Evolutionary conservation across 1,140 invertebrate genomes (phyloP).

Genomic region (Aphis craccivora): DNA sequence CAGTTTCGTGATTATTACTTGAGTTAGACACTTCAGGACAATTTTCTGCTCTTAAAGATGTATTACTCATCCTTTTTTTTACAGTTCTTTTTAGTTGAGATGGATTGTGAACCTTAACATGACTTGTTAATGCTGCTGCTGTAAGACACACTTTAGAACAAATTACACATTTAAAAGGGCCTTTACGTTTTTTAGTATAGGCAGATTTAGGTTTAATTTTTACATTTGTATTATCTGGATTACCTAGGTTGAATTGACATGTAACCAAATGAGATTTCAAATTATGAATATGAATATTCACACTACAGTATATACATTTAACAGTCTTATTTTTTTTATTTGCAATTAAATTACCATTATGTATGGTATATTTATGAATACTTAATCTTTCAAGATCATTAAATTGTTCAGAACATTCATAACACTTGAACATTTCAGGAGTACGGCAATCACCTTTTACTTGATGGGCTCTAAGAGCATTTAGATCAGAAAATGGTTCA

Average conservation of each 20-base stretch:
- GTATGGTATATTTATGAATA: constrained; percentile 40
- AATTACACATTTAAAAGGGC: constrained; percentile 9
- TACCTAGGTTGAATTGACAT: neutral
- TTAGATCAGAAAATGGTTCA: neutral
- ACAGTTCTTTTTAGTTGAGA: neutral
- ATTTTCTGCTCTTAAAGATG: neutral
- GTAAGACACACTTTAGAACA: constrained; percentile 41
- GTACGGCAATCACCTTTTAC: constrained; percentile 22
- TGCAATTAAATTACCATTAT: constrained; percentile 1
- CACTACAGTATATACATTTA: constrained; percentile 9
- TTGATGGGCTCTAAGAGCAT: constrained; percentile 21
- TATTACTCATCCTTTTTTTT: neutral
- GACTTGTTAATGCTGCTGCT: constrained; percentile 20
- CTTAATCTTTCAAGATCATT: constrained; percentile 32
- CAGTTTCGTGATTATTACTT: neutral
- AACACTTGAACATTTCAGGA: constrained; percentile 51
- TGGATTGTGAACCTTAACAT: constrained; percentile 15
- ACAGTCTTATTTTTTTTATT: constrained; percentile 18
- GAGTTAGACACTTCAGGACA: neutral
- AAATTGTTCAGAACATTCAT: constrained; percentile 22
- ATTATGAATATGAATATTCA: neutral
- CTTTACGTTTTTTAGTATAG: neutral
- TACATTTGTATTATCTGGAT: neutral
- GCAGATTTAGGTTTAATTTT: neutral
- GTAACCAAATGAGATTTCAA: constrained; percentile 35